These are phyloP conservation scores for Drosophila yooni DNA, from an alignment of 2,888 invertebrate genomes.

Conservation along the genomic window DNA sequence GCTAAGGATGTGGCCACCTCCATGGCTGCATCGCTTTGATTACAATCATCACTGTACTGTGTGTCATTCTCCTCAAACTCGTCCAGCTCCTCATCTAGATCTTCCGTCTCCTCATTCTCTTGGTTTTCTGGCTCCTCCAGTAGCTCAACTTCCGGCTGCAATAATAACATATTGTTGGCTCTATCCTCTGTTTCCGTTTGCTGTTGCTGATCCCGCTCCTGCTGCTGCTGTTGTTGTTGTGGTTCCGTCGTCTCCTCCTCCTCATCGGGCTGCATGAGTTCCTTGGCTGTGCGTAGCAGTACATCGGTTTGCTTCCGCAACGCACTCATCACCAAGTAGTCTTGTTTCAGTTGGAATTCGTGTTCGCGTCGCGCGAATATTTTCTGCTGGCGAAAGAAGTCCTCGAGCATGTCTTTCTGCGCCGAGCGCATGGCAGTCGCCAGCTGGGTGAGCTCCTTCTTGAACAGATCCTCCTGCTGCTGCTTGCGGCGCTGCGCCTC, in stretches of 20 bases:
- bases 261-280: conserved; percentile 41
- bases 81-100: conserved; percentile 11
- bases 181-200: conserved; percentile 19
- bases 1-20: conserved; percentile 21
- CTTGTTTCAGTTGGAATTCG: conserved; percentile 83
- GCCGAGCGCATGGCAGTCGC: conserved; percentile 75
- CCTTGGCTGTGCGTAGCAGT: conserved; percentile 69
- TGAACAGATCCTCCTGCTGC: conserved; percentile 69
- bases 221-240: not conserved
- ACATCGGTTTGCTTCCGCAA: conserved; percentile 81
- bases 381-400: conserved; percentile 83
- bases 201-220: conserved; percentile 1
- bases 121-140: conserved; percentile 20
- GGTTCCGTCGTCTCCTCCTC: conserved; percentile 4
- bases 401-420: conserved; percentile 80
- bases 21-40: conserved; percentile 48
- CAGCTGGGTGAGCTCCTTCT: conserved; percentile 79
- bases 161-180: not conserved
- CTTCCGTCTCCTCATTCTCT: conserved; percentile 46
- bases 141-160: conserved; percentile 41
- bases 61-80: conserved; percentile 30
- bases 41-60: conserved; percentile 36
- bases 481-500: conserved; percentile 43
- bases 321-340: conserved; percentile 78
- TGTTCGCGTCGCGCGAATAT: conserved; percentile 82